phyloP scores from a whole-genome alignment of 2,797 vertebrate genomes.

The Gouania willdenowi region DNA sequence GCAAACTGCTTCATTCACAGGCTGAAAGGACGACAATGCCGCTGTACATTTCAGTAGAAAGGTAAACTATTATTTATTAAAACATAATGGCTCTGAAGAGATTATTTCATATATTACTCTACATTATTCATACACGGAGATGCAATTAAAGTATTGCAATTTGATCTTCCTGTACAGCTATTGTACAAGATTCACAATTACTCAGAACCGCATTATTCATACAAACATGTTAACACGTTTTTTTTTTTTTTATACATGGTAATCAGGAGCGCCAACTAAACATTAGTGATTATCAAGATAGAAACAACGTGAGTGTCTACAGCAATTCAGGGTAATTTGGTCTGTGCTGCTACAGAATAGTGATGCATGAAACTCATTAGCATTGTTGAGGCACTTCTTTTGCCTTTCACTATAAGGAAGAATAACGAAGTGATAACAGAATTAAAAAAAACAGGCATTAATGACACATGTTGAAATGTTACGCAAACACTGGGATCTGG shows the following conservation, averaged over 20 bases:
- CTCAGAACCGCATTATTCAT: slow-evolving; percentile 17
- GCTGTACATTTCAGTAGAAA: slow-evolving; percentile 62
- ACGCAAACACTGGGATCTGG: slow-evolving; percentile 11
- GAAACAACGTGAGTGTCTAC: too few relatives aligned
- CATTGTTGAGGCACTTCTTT: slow-evolving; percentile 58
- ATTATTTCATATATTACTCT: slow-evolving; percentile 55
- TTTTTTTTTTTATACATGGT: too few relatives aligned
- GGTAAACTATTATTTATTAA: slow-evolving; percentile 44
- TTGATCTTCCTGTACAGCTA: slow-evolving; percentile 68
- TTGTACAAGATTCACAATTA: slow-evolving; percentile 38
- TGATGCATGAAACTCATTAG: slow-evolving; percentile 31
- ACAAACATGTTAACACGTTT: slow-evolving; percentile 41
- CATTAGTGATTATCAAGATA: too few relatives aligned
- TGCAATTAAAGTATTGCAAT: slow-evolving; percentile 81
- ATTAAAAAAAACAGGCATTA: not conserved
- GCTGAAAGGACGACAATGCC: slow-evolving; percentile 49
- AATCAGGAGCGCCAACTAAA: too few relatives aligned
- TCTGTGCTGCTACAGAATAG: too few relatives aligned
- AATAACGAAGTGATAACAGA: not conserved
- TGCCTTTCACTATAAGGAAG: too few relatives aligned
- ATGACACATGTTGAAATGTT: too few relatives aligned
- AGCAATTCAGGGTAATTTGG: too few relatives aligned
- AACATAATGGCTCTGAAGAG: slow-evolving; percentile 65
- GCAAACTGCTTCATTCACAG: slow-evolving; percentile 55
- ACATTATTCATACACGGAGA: slow-evolving; percentile 61